These are phyloP conservation scores for Cerceris ruficornis DNA, from an alignment of 2,888 invertebrate species.

Conservation along the genomic window DNA sequence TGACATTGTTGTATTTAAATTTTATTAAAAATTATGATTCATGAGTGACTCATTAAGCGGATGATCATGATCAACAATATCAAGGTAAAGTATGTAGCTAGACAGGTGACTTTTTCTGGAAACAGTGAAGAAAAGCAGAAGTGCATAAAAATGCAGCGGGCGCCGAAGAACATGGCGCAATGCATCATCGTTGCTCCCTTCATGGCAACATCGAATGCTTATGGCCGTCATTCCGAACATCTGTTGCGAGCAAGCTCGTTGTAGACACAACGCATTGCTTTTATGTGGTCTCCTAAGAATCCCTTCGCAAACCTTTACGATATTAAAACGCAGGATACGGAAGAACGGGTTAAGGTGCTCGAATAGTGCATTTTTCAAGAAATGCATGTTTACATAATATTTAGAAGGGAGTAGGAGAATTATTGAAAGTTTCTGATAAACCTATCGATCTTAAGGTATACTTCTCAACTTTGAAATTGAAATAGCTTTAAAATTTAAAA, in stretches of 20 bases:
- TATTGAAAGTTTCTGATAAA: too few relatives aligned
- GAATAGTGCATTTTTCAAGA: not conserved
- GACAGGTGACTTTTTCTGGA: not conserved
- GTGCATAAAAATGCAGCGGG: not conserved
- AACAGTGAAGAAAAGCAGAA: not conserved
- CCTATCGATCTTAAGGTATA: too few relatives aligned
- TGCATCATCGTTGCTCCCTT: conserved; percentile 23
- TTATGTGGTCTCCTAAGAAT: conserved; percentile 1
- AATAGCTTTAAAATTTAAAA: too few relatives aligned
- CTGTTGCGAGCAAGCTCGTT: conserved; percentile 25
- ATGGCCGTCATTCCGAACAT: conserved; percentile 40
- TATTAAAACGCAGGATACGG: not conserved
- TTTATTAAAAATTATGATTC: too few relatives aligned
- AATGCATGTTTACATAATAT: not conserved
- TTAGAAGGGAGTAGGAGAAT: too few relatives aligned
- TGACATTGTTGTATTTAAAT: too few relatives aligned
- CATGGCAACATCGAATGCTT: conserved; percentile 30
- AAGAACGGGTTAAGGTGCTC: not conserved
- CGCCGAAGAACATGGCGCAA: conserved; percentile 19
- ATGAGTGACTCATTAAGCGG: too few relatives aligned
- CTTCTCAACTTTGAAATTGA: too few relatives aligned
- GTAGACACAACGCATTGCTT: not conserved
- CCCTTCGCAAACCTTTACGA: not conserved
- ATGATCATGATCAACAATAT: too few relatives aligned
- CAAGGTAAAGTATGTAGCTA: not conserved